Percentiles rank a stretch among this genome's conserved stretches.
These are phyloP conservation scores for Cebidichthys violaceus DNA, from an alignment of 2,113 vertebrate genomes.

Conservation along the genomic window DNA sequence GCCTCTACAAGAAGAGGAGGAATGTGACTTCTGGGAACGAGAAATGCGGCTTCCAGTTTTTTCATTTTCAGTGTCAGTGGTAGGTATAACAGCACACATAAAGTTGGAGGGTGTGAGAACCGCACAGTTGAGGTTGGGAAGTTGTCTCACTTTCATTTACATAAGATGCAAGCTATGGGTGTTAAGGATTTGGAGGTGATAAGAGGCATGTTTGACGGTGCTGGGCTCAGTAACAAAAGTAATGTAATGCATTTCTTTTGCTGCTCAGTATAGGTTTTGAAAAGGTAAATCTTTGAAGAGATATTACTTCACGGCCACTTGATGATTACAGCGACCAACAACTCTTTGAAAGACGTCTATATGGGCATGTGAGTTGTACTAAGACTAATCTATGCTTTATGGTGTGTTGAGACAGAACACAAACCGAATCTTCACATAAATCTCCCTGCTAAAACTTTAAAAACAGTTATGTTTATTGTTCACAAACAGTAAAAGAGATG, in stretches of 20 bases:
- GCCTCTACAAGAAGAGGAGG: not conserved
- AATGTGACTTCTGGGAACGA: not conserved
- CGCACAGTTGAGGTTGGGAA: not conserved
- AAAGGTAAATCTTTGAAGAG: not conserved
- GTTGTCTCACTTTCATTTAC: not conserved
- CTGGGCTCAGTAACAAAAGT: not conserved
- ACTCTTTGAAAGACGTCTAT: not conserved
- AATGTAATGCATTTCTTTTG: not conserved
- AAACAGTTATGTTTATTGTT: not conserved
- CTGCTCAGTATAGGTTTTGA: not conserved
- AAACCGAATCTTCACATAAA: not conserved
- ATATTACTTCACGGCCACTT: not conserved
- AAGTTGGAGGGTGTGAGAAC: not conserved
- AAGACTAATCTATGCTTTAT: not conserved
- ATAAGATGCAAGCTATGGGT: not conserved
- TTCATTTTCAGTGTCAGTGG: not conserved
- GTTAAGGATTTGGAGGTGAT: not conserved
- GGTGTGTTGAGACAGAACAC: slow-evolving; percentile 6
- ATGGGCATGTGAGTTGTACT: not conserved
- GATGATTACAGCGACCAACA: not conserved
- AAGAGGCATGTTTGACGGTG: not conserved
- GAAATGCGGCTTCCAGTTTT: not conserved
- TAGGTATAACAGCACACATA: not conserved
- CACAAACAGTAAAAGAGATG: not conserved
- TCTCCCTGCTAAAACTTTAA: not conserved